phyloP scores from a whole-genome alignment of 2,888 invertebrate genomes.

The Leucoma salicis region DNA sequence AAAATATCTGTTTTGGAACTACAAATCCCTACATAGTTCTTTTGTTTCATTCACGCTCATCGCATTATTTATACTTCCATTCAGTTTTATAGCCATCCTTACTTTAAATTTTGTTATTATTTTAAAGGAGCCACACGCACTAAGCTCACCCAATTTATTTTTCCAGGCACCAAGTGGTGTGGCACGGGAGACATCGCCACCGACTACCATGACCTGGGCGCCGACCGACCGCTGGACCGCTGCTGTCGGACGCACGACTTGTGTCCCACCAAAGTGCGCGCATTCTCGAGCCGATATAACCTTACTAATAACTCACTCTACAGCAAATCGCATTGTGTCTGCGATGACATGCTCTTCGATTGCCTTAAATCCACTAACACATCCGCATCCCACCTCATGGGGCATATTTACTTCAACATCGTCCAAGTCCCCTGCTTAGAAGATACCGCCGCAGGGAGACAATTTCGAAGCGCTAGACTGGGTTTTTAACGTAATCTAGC shows the following conservation, averaged over 20 bases:
- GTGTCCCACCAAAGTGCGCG: slow-evolving; percentile 90
- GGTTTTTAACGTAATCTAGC: slow-evolving; percentile 70
- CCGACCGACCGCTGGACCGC: slow-evolving; percentile 86
- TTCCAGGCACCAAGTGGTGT: slow-evolving; percentile 94
- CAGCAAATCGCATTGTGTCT: slow-evolving; percentile 94
- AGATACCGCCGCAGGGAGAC: slow-evolving; percentile 68
- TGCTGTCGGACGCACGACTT: slow-evolving; percentile 96
- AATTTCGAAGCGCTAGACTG: slow-evolving; percentile 76
- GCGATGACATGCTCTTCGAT: slow-evolving; percentile 91
- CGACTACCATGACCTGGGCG: slow-evolving; percentile 92
- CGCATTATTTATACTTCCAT: too few relatives aligned
- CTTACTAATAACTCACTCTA: slow-evolving; percentile 92
- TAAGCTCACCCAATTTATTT: too few relatives aligned
- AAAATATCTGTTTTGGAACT: too few relatives aligned
- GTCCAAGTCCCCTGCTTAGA: slow-evolving; percentile 89
- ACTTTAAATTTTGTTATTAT: too few relatives aligned
- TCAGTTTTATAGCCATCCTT: too few relatives aligned
- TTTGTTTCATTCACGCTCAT: too few relatives aligned
- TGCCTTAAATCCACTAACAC: slow-evolving; percentile 90
- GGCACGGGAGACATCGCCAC: slow-evolving; percentile 94
- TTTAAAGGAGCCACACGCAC: too few relatives aligned
- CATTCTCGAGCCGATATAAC: slow-evolving; percentile 88
- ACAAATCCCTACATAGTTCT: too few relatives aligned
- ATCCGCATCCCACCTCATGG: slow-evolving; percentile 89
- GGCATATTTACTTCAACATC: slow-evolving; percentile 92